Conservation (phyloP, 2,888 invertebrate genomes). For the Smittia aterrima region DNA sequence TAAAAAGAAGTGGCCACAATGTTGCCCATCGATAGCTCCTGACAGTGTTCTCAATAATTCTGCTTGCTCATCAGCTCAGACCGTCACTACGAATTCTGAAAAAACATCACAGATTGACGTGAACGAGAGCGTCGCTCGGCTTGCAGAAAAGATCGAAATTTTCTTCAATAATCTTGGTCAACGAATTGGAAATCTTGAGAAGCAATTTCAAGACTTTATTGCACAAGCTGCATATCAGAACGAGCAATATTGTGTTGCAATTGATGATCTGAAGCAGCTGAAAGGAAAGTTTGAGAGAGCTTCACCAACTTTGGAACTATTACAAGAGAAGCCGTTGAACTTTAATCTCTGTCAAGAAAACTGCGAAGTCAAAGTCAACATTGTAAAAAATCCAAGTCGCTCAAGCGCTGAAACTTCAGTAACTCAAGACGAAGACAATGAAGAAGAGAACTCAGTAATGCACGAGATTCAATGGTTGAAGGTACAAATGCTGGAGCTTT, state of each 20-base stretch:
- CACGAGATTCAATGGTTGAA: background rate
- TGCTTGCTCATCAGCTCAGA: background rate
- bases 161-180: background rate
- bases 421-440: background rate
- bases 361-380: too few relatives aligned
- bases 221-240: background rate
- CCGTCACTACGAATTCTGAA: background rate
- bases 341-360: too few relatives aligned
- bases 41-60: background rate
- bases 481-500: slow-evolving; percentile 1
- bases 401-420: background rate
- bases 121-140: too few relatives aligned
- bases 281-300: background rate
- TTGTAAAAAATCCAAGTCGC: too few relatives aligned
- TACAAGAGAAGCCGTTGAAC: background rate
- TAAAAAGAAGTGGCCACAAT: background rate
- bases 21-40: background rate
- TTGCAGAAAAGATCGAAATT: background rate
- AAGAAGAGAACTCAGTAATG: background rate
- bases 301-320: background rate
- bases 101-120: background rate
- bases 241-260: background rate
- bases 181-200: background rate
- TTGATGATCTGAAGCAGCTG: background rate
- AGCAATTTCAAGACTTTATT: background rate